phyloP scores from a whole-genome alignment of 2,888 invertebrate genomes.

The Agrypnus murinus region DNA sequence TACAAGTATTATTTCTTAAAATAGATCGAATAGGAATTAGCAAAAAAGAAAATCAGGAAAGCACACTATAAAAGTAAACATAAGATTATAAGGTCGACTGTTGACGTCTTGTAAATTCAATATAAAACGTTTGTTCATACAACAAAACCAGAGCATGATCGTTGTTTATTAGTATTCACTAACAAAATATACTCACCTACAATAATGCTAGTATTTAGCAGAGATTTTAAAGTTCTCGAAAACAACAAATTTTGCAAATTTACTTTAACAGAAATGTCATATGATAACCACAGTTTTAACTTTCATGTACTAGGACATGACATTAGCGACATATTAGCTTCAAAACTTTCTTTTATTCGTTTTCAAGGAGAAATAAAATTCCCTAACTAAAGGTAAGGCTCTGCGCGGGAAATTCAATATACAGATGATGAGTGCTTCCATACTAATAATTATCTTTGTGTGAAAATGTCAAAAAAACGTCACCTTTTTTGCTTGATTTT shows the following conservation, averaged over 20 bases:
- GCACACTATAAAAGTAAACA: slow-evolving; percentile 28
- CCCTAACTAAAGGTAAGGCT: too few species aligned
- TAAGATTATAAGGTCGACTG: slow-evolving; percentile 30
- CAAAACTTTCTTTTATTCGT: too few species aligned
- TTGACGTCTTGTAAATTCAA: slow-evolving; percentile 27
- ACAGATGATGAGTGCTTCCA: too few species aligned
- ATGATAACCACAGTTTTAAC: slow-evolving; percentile 1
- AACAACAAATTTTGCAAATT: slow-evolving; percentile 7
- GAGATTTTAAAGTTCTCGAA: background rate
- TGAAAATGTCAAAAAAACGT: too few species aligned
- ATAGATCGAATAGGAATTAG: too few species aligned
- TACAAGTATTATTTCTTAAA: background rate
- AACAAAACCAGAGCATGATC: too few species aligned
- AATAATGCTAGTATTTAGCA: background rate
- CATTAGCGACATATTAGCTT: background rate
- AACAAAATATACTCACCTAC: background rate
- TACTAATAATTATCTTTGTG: too few species aligned
- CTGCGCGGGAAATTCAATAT: too few species aligned
- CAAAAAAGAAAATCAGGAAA: slow-evolving; percentile 7
- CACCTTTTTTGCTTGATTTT: too few species aligned
- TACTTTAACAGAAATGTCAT: slow-evolving; percentile 18
- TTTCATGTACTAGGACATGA: slow-evolving; percentile 17
- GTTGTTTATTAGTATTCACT: background rate
- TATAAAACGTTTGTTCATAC: slow-evolving; percentile 2
- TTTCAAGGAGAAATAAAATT: background rate